phyloP scores from a whole-genome alignment of 2,888 invertebrate species.

The Pandemis heparana region DNA sequence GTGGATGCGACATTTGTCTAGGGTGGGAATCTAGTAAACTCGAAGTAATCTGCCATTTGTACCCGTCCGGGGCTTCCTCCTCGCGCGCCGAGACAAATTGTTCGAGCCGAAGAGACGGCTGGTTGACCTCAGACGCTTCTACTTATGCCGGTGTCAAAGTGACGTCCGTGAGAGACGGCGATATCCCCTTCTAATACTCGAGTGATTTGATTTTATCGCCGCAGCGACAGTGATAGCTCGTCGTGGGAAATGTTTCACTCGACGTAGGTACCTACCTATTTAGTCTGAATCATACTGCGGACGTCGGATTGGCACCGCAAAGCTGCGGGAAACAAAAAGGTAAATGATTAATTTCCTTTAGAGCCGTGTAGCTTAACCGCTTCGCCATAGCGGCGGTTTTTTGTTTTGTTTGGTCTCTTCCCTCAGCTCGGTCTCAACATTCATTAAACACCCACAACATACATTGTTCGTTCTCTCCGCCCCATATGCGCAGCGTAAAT shows the following conservation, averaged over 20 bases:
- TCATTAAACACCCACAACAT: slow-evolving; percentile 42
- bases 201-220: slow-evolving; percentile 42
- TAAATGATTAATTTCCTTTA: slow-evolving; percentile 40
- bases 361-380: slow-evolving; percentile 39
- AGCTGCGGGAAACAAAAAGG: slow-evolving; percentile 38
- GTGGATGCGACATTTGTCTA: slow-evolving; percentile 63
- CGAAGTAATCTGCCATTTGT: slow-evolving; percentile 75
- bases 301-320: slow-evolving; percentile 18
- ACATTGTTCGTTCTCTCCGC: slow-evolving; percentile 36
- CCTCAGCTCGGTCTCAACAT: slow-evolving; percentile 41
- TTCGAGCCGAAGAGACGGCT: slow-evolving; percentile 52
- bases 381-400: slow-evolving; percentile 27
- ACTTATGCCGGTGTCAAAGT: slow-evolving; percentile 40
- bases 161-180: slow-evolving; percentile 29
- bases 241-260: slow-evolving; percentile 11
- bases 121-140: slow-evolving; percentile 46
- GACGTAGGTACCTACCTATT: slow-evolving; percentile 7
- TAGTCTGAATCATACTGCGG: background rate
- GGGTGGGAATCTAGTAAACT: slow-evolving; percentile 63
- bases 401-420: slow-evolving; percentile 33
- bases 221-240: slow-evolving; percentile 32
- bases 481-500: slow-evolving; percentile 27
- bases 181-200: slow-evolving; percentile 25
- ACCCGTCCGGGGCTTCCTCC: slow-evolving; percentile 65
- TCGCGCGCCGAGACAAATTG: slow-evolving; percentile 63